Base-by-base conservation (phyloP, 2,888 invertebrate species). In the Merodon equestris region DNA sequence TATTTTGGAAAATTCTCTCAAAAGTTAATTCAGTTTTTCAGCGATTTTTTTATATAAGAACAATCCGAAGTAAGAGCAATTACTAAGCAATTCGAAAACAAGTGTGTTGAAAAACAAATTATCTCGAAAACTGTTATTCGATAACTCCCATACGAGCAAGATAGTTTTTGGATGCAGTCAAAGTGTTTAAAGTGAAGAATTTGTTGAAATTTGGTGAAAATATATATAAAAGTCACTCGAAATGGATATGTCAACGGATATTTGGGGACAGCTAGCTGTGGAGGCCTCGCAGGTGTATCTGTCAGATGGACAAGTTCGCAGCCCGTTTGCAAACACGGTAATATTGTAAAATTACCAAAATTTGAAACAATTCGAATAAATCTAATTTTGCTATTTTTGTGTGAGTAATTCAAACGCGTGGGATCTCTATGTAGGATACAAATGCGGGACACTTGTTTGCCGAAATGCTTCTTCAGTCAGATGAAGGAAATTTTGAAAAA, bases 231-330 rank as follows among this genome's bases (percentile, higher is more conserved):
- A 79, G 63, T 72, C 48, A 44, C 9, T 54, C 63, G 87, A 74
- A 67, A 93, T 93, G 93, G 93, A 93, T 91, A 90, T 93, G 83
- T 91, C 92, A 53, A 92, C 93, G 63, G 94, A 96, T 91, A 94
- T 96, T 85, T 96, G 96, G 96, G 95, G 96, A 56, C 96, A 96
- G 89, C 90, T 96, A 85, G 96, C 96, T 76, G 91, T 96, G 73
- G 96, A 96, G 89, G 95, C 95, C 63, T 94, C 94, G 84, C 95
- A 95, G 90, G 94, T 96, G 82, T 96, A 95, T 89, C 91, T 96
- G 83, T 93, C 93, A 44, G 96, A 96, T 89, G 94, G 94, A 81
- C 94, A 94, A 71, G 90, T 93, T 84, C 92, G 94, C 86, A 95
- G 95, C 88, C 95, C 94, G 79, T 96, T 95, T 87, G 94, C 95